Percentiles rank a stretch among this genome's conserved stretches.
Conservation (phyloP, 2,113 vertebrate genomes). For the Festucalex cinctus region DNA sequence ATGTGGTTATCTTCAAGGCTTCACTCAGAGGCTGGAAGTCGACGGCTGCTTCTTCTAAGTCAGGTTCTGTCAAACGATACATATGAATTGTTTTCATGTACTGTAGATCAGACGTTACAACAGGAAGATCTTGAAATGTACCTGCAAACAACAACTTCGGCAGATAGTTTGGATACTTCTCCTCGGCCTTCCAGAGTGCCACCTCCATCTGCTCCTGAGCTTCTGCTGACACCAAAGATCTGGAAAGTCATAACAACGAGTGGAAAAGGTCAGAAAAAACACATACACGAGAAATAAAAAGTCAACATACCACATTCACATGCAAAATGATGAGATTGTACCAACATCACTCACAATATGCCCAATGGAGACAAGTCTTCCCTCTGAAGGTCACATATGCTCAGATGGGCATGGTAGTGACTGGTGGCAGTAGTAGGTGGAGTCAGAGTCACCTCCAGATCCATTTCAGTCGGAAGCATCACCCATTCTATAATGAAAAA, state of each 20-base stretch:
- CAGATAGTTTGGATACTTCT: slow-evolving; percentile 62
- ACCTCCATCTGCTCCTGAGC: slow-evolving; percentile 48
- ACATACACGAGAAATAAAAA: neutral
- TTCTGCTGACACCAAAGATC: slow-evolving; percentile 52
- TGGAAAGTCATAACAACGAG: slow-evolving; percentile 15
- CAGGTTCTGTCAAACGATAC: slow-evolving; percentile 55
- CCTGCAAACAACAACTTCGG: slow-evolving; percentile 63
- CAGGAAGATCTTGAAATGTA: slow-evolving; percentile 22
- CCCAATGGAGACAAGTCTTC: slow-evolving; percentile 39
- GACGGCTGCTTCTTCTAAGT: slow-evolving; percentile 11
- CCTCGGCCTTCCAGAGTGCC: slow-evolving; percentile 67
- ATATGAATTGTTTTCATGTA: neutral
- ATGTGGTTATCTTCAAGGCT: slow-evolving; percentile 32
- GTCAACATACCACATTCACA: too few species aligned
- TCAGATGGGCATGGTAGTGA: slow-evolving; percentile 12
- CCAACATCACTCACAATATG: slow-evolving; percentile 43
- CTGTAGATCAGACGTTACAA: too few species aligned
- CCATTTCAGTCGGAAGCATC: slow-evolving; percentile 50
- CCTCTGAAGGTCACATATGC: slow-evolving; percentile 31
- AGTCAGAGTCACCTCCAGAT: slow-evolving; percentile 59
- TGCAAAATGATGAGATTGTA: neutral
- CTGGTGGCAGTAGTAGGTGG: slow-evolving; percentile 3
- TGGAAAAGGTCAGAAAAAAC: neutral
- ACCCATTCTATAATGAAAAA: slow-evolving; percentile 32
- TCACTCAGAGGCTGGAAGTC: slow-evolving; percentile 47